These are phyloP conservation scores for Noturus placidus DNA, from an alignment of 2,113 vertebrate species.

Conservation along the genomic window DNA sequence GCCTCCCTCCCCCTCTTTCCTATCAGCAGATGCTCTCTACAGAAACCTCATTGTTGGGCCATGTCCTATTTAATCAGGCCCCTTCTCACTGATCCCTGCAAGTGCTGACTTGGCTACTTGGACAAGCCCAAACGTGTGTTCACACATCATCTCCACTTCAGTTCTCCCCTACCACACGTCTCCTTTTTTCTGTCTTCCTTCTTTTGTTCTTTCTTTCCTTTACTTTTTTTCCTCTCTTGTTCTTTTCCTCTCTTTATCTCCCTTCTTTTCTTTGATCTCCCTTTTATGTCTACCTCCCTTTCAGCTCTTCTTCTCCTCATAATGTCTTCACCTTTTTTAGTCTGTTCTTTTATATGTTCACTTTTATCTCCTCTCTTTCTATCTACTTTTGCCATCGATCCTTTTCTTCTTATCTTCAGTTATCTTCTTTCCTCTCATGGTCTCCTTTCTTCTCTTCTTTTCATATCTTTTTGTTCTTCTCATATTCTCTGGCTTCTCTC, in stretches of 20 bases:
- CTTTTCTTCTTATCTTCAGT: neutral
- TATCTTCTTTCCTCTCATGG: neutral
- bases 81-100: slow-evolving; percentile 51
- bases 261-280: neutral
- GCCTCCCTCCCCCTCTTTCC: neutral
- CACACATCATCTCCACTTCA: slow-evolving; percentile 44
- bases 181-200: neutral
- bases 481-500: neutral
- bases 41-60: slow-evolving; percentile 56
- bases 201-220: neutral
- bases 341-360: neutral
- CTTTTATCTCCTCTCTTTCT: neutral
- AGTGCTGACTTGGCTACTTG: slow-evolving; percentile 47
- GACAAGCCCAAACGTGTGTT: slow-evolving; percentile 51
- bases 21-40: slow-evolving; percentile 18
- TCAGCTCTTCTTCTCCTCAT: neutral
- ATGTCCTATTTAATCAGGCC: slow-evolving; percentile 63
- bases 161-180: neutral
- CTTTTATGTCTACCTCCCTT: neutral
- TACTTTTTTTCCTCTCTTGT: neutral
- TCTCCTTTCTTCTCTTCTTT: neutral
- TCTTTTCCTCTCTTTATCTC: neutral
- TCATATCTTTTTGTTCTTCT: neutral
- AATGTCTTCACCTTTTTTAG: neutral
- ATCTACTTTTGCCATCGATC: neutral